phyloP scores from a whole-genome alignment of 2,113 vertebrate genomes.

The Sylvietta virens region DNA sequence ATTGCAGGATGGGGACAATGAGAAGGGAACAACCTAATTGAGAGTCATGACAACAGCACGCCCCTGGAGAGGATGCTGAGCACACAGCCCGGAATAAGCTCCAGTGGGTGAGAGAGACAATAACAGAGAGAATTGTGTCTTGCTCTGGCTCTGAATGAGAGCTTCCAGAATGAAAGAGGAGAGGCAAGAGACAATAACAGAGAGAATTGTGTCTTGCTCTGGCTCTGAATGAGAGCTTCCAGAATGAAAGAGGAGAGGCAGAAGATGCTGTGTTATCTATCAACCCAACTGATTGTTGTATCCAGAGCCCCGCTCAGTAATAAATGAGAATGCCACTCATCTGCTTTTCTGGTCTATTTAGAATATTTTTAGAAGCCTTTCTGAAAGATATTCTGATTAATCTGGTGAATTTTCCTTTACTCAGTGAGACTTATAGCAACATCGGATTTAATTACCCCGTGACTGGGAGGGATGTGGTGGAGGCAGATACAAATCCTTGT shows the following conservation, averaged over 20 bases:
- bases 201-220: neutral
- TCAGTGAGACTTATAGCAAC: slow-evolving; percentile 22
- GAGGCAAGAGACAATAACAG: neutral
- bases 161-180: neutral
- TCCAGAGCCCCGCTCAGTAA: slow-evolving; percentile 5
- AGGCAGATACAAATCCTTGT: slow-evolving; percentile 37
- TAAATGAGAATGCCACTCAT: slow-evolving; percentile 36
- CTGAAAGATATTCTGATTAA: slow-evolving; percentile 41
- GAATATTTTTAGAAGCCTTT: slow-evolving; percentile 36
- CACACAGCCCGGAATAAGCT: neutral
- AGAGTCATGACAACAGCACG: neutral
- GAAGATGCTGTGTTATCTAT: neutral
- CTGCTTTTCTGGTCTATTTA: slow-evolving; percentile 44
- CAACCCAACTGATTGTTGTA: slow-evolving; percentile 19
- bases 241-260: neutral
- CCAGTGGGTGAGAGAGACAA: neutral
- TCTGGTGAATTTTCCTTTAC: slow-evolving; percentile 32
- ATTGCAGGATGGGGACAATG: neutral
- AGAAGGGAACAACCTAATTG: neutral
- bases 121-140: neutral
- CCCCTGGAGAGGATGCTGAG: neutral
- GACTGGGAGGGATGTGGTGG: slow-evolving; percentile 12
- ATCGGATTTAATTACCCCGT: slow-evolving; percentile 31
- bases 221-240: slow-evolving; percentile 15
- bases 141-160: slow-evolving; percentile 21